Conservation (phyloP, 2,113 vertebrate genomes). For the Sinocyclocheilus grahami region DNA sequence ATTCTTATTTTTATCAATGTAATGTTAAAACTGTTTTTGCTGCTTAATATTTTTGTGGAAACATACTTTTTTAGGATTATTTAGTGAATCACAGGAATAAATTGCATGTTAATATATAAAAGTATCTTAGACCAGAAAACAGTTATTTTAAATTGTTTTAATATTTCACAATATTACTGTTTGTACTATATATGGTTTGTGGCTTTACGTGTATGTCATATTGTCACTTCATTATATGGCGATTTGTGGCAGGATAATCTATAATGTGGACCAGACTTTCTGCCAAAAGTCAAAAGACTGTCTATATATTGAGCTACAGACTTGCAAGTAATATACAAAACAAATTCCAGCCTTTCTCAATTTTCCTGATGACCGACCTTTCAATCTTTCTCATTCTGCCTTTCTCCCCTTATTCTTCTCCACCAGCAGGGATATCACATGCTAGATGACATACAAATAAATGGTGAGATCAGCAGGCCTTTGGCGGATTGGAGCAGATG, state of each 20-base stretch:
- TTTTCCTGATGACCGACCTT: neutral
- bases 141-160: too few species aligned
- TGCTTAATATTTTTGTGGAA: too few species aligned
- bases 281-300: neutral
- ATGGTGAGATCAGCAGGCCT: neutral
- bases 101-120: too few species aligned
- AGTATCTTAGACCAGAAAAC: too few species aligned
- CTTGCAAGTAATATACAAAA: neutral
- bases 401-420: neutral
- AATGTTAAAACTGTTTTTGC: too few species aligned
- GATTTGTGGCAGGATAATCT: neutral
- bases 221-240: neutral
- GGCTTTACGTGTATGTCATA: neutral
- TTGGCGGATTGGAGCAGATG: conserved; percentile 27
- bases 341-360: conserved; percentile 1
- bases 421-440: neutral
- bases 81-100: too few species aligned
- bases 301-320: too few species aligned
- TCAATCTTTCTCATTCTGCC: neutral
- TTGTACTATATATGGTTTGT: neutral
- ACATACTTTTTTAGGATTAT: too few species aligned
- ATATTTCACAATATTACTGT: too few species aligned
- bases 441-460: conserved; percentile 22
- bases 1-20: too few species aligned
- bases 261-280: neutral